A percentile compares a stretch with the other conserved stretches of the same genome.
These are phyloP conservation scores for Hyperopisus bebe DNA, from an alignment of 2,113 vertebrate genomes.

Conservation along the genomic window DNA sequence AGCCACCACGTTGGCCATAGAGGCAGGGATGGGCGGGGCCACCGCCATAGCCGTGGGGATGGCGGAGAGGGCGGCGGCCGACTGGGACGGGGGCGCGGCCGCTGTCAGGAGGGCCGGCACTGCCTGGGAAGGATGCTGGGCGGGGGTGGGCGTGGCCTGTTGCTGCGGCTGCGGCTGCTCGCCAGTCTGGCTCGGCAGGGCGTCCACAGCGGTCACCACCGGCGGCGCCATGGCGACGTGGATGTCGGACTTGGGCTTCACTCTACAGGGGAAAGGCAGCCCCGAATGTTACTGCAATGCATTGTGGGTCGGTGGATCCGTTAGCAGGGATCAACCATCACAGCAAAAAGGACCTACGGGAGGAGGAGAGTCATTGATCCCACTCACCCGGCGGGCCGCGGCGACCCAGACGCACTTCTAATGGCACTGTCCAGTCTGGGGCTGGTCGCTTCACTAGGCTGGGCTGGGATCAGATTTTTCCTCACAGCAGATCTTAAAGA, in stretches of 20 bases:
- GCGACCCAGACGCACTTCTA: conserved; percentile 79
- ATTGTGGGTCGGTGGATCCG: neutral
- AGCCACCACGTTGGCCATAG: conserved; percentile 54
- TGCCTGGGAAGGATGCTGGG: conserved; percentile 80
- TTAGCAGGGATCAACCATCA: neutral
- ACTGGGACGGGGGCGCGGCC: conserved; percentile 77
- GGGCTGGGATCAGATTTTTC: conserved; percentile 86
- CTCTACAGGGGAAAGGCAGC: conserved; percentile 48
- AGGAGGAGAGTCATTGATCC: neutral
- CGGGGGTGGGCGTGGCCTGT: conserved; percentile 64
- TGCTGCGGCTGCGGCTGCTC: conserved; percentile 57
- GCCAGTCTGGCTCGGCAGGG: conserved; percentile 65
- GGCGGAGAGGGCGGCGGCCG: conserved; percentile 68
- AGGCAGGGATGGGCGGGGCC: conserved; percentile 48
- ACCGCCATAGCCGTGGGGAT: conserved; percentile 55
- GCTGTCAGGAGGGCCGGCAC: conserved; percentile 75
- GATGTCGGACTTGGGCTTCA: conserved; percentile 87
- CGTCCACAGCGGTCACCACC: conserved; percentile 79
- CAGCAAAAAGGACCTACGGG: neutral
- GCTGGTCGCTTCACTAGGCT: conserved; percentile 70
- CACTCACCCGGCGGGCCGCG: conserved; percentile 85
- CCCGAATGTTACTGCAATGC: neutral
- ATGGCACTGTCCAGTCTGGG: conserved; percentile 74
- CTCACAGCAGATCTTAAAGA: conserved; percentile 74
- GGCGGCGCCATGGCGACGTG: conserved; percentile 84